Evolutionary conservation across 2,888 invertebrate genomes (phyloP), one percentile per base, ranked within the genome.

Genomic region (Anoplius nigerrimus): DNA sequence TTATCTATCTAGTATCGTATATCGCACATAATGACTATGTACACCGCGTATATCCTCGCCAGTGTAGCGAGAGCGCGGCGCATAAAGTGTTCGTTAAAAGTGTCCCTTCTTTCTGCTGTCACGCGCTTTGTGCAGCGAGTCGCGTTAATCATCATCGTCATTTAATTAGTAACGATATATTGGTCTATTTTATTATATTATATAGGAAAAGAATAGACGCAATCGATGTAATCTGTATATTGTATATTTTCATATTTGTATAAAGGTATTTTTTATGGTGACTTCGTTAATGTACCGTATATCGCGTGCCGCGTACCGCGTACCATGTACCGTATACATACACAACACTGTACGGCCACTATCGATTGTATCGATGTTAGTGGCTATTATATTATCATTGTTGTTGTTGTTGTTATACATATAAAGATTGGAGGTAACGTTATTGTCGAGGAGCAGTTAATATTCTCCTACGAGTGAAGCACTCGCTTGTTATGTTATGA

Each of bases 211-310:
- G 56, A 27, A 55, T 64, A 74, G 54, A 62, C 59, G 34, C 62
- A 62, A 62, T 74, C 61, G 21, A 74, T 74, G 62, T 77, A 77
- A 65, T 54, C 72, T 80, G 70, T 81, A 79, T 74, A 80, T 74
- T 79, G 66, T 77, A 74, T 80, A 77, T 79, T 80, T 81, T 81
- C 74, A 78, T 81, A 81, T 77, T 73, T 81, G 66, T 81, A 81
- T 75, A 75, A 76, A 79, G 71, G 64, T 74, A 77, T 78, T 78
- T 80, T 78, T 74, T 75, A 79, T 81, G 71, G 67, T 68, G 54
- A 75, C 58, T 75, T 69, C 64, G 67, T 69, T 66, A 59, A 71
- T 75, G 56, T 75, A 68, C 68, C 69, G 59, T 76, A 69, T 64
- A 72, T 48, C 64, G 34, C 34, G 34, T 34, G 34, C 34, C 34